Base-by-base conservation (phyloP, 2,113 vertebrate genomes). In the Actenoides hombroni region DNA sequence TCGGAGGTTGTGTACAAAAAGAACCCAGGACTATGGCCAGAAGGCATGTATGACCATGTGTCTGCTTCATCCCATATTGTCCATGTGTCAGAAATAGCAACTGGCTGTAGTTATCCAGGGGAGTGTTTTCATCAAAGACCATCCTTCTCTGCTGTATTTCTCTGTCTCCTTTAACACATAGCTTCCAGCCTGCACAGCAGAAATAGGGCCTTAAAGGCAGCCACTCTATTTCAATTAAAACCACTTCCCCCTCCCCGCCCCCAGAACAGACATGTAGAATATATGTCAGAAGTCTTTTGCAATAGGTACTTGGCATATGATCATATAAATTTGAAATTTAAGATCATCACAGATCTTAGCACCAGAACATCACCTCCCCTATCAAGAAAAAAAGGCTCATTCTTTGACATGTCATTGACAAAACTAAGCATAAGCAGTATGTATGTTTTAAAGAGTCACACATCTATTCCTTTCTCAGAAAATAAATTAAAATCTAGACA, bases 401-500 rank as follows among this genome's bases (percentile, higher is more conserved):
- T 86, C 54, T 74, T 63, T 79, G 37, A 42, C 13, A 25, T 7
- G 20, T 5, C 1, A 0, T 28, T 60, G 48, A 60, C 26, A 74
- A 94, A 86, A 79, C 48, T n/a, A 79, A 87, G 5, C 18, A 48
- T 29, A 68, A 71, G 7, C 0, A 3, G 1, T 37, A 13, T 35
- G 18, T 37, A 28, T 11, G 31, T 82, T 77, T 69, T 44, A 57
- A 92, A 53, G n/a, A 82, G 18, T 8, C 26, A 56, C 2, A 0
- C 5, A 42, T 5, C 4, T 6, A 19, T 42, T 16, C 1, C 1
- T 86, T n/a, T 74, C 26, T 18, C 3, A 37, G 35, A 65, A 81
- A 92, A 67, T n/a, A 70, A 71, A 68, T 84, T 67, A 86, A 84
- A 96, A 57, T 84, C 33, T 40, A n/a, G 46, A 10, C 69, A 59